phyloP scores from a whole-genome alignment of 2,888 invertebrate species.

The Gasteruption jaculator region DNA sequence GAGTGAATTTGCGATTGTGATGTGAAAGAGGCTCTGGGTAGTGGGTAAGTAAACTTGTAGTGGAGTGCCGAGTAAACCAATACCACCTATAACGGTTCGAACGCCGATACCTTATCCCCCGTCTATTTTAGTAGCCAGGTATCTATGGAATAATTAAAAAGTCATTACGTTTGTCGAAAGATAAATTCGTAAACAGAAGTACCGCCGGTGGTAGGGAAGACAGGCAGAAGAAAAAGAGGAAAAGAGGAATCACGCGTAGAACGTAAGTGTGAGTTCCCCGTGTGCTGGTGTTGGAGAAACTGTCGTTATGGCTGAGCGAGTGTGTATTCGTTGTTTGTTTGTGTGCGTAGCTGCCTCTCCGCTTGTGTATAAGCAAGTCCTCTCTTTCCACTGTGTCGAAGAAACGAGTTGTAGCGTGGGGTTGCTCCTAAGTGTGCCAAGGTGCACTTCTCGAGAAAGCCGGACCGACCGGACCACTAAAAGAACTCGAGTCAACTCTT shows the following conservation, averaged over 20 bases:
- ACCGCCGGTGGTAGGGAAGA: not conserved
- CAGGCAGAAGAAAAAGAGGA: not conserved
- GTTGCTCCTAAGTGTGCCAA: conserved; percentile 50
- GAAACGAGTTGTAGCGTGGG: conserved; percentile 36
- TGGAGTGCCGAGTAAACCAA: conserved; percentile 9
- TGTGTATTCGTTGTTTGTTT: not conserved
- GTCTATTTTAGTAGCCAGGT: not conserved
- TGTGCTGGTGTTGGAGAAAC: conserved; percentile 2
- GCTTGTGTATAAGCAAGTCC: conserved; percentile 17
- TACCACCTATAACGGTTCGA: not conserved
- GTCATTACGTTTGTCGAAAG: not conserved
- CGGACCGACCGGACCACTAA: conserved; percentile 46
- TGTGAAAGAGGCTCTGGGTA: conserved; percentile 1
- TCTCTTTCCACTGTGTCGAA: too few species aligned
- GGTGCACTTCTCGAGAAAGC: conserved; percentile 52
- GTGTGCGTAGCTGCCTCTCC: conserved; percentile 3
- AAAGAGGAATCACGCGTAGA: not conserved
- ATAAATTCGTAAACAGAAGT: not conserved
- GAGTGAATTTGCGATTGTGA: conserved; percentile 17
- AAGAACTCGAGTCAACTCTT: not conserved
- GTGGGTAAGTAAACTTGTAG: conserved; percentile 4
- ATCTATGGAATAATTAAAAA: not conserved
- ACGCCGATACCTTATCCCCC: not conserved
- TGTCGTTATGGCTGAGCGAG: conserved; percentile 7
- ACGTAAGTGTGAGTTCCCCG: conserved; percentile 5